Evolutionary conservation across 2,888 invertebrate genomes (phyloP), one percentile per base, ranked within the genome.

Genomic region (Sturmia bella): DNA sequence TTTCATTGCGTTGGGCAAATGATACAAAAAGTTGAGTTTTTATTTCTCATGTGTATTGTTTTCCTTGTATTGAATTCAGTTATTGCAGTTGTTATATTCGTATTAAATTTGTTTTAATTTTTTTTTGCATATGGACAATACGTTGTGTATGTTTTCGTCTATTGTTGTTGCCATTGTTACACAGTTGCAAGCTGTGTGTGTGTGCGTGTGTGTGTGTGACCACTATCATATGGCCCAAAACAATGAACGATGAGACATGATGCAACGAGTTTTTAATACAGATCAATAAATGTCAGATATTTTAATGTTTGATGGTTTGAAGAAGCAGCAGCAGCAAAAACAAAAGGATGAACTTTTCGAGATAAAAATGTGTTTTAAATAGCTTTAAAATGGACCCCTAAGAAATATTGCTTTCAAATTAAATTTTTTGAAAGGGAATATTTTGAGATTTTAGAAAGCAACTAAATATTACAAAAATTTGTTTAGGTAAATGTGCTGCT

Each of bases 61-160:
- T 43, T 39, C 32, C 11, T 68, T 68, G 66, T 17, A 54, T 59
- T 50, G 17, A 32, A 39, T 48, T 52, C 27, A 37, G 27, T 72
- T 64, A 27, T 50, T 63, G 48, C 43, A 76, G 37, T 70, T 39
- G 59, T 70, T 73, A 83, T 80, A 68, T 84, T 83, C 82, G 84
- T 74, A 86, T 86, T 57, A 48, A 45, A 69, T 69, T 19, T 69
- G 69, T 61, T 56, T 48, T 56, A 17, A 0, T 27, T 32, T 80
- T 85, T 84, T 86, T 17, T 43, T 45, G 11, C n/a, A n/a, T 24
- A 12, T 39, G 39, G 19, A 19, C 24, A 17, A 59, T 56, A 7
- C 19, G 19, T 45, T 21, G n/a, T 41, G 17, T 39, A n/a, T 50
- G 15, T 19, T 32, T 59, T 13, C 86, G 86, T 87, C 85, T 84